A percentile compares a stretch with the other conserved stretches of the same genome.
phyloP scores from a whole-genome alignment of 2,113 vertebrate species.

The Eidolon helvum region DNA sequence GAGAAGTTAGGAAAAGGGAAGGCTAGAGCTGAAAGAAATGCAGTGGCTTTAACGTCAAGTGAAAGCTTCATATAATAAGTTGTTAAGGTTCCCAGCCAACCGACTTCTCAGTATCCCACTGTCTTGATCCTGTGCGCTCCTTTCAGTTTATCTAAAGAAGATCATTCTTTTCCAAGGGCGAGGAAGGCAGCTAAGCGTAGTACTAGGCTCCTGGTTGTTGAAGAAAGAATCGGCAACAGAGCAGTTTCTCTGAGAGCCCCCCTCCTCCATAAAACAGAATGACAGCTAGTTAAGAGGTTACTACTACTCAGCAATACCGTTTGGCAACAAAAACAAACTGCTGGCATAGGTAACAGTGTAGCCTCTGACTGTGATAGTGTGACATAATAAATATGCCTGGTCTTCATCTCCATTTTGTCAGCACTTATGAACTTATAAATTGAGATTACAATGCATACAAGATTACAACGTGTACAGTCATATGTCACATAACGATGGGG shows the following conservation, averaged over 20 bases:
- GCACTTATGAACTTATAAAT: not conserved
- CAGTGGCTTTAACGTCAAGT: not conserved
- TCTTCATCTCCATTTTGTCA: too few relatives aligned
- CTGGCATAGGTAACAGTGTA: too few relatives aligned
- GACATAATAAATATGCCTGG: too few relatives aligned
- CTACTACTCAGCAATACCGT: too few relatives aligned
- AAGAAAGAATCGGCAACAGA: constrained; percentile 13
- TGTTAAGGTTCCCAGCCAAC: not conserved
- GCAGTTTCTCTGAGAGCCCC: not conserved
- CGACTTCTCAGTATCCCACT: not conserved
- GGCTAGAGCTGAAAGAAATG: not conserved
- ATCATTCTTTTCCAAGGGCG: not conserved
- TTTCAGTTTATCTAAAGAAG: not conserved
- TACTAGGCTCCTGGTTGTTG: not conserved
- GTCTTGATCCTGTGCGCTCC: not conserved
- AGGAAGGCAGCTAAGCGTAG: not conserved
- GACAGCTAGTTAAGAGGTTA: not conserved
- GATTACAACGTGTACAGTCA: not conserved
- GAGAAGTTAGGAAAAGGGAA: not conserved
- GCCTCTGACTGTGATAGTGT: too few relatives aligned
- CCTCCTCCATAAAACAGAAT: not conserved
- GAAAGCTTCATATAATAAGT: not conserved
- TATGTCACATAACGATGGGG: too few relatives aligned
- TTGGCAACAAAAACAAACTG: too few relatives aligned
- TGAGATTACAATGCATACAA: not conserved